Conservation (phyloP, 2,113 vertebrate genomes). For the Ahaetulla prasina region DNA sequence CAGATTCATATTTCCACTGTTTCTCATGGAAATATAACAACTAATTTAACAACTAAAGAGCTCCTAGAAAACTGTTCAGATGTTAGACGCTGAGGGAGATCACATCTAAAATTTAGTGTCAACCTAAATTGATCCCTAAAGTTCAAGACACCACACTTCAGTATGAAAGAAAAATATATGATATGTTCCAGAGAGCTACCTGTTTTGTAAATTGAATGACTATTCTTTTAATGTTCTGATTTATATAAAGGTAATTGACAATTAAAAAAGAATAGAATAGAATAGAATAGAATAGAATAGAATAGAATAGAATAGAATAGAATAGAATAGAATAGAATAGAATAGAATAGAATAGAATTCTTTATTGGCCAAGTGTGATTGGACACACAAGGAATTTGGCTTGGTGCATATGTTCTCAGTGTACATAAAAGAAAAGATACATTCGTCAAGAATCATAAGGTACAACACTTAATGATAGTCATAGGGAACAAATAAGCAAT, state of each 20-base stretch:
- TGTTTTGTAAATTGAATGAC: background rate
- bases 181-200: background rate
- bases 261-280: background rate
- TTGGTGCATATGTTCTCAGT: no score
- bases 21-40: no score
- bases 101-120: background rate
- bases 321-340: no score
- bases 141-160: background rate
- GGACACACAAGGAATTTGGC: no score
- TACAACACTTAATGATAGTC: no score
- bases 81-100: background rate
- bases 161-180: background rate
- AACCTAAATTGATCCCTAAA: background rate
- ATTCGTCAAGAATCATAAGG: no score
- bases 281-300: no score
- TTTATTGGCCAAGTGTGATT: no score
- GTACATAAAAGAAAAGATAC: no score
- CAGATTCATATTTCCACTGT: background rate
- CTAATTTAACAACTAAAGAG: background rate
- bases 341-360: no score
- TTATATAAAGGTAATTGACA: background rate
- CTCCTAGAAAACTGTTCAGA: background rate
- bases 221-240: background rate
- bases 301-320: no score
- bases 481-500: no score